Evolutionary conservation across 2,797 vertebrate species (phyloP).

Genomic region (Peromyscus melanophrys): DNA sequence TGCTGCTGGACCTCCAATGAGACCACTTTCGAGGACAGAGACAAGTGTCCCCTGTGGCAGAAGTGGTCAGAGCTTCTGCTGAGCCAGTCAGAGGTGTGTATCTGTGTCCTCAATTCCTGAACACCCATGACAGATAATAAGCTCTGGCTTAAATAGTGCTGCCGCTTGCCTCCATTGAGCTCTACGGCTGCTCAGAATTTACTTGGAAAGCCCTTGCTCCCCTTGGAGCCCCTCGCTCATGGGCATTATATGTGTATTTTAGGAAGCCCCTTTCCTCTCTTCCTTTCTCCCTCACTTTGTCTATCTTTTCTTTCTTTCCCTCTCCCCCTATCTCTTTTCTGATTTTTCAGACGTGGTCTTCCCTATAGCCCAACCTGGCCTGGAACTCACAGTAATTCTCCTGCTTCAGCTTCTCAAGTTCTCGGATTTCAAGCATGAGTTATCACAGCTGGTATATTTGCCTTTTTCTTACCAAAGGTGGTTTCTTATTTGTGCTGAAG

Average conservation of each 20-base stretch:
- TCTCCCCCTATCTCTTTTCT: background rate
- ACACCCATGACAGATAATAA: background rate
- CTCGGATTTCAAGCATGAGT: background rate
- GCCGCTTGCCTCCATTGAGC: background rate
- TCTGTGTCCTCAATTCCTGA: background rate
- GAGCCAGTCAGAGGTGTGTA: conserved; percentile 93
- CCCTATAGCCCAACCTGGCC: background rate
- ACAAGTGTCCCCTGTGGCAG: conserved; percentile 99
- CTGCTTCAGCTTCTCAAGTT: background rate
- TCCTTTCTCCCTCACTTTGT: background rate
- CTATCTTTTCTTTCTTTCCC: background rate
- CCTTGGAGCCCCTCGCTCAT: background rate
- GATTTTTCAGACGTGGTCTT: background rate
- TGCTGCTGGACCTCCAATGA: conserved; percentile 99
- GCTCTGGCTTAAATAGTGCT: background rate
- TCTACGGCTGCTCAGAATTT: background rate
- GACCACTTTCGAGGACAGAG: conserved; percentile 97
- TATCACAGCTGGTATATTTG: background rate
- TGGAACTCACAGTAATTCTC: background rate
- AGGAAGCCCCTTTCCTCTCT: background rate
- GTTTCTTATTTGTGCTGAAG: conserved; percentile 40
- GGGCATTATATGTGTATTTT: background rate
- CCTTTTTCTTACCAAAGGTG: background rate
- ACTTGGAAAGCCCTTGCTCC: background rate
- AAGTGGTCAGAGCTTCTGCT: conserved; percentile 98